Conservation (phyloP, 2,797 vertebrate genomes). For the Fistularia commersonii region DNA sequence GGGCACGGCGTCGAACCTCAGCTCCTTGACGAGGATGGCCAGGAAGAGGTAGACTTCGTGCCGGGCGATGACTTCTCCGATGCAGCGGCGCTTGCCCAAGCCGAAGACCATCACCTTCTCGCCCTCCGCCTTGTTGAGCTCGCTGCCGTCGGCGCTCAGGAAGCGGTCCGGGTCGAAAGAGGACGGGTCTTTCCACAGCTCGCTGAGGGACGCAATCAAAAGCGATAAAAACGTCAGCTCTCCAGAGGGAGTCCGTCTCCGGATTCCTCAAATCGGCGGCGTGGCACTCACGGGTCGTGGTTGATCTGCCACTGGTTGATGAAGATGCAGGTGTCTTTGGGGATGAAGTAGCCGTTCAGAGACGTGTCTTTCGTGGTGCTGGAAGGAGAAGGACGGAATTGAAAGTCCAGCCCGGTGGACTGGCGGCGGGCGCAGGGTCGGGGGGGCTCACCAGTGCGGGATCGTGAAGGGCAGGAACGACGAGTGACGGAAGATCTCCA, state of each 20-base stretch:
- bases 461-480: conserved; percentile 91
- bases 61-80: conserved; percentile 85
- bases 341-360: conserved; percentile 87
- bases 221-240: conserved; percentile 8
- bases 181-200: conserved; percentile 85
- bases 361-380: conserved; percentile 83
- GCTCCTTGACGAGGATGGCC: conserved; percentile 82
- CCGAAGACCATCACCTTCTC: conserved; percentile 86
- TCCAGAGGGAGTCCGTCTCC: too few relatives aligned
- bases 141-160: conserved; percentile 63
- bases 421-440: background rate
- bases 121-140: conserved; percentile 68
- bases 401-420: background rate
- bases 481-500: conserved; percentile 84
- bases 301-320: conserved; percentile 97
- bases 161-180: conserved; percentile 86
- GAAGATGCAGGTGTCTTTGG: conserved; percentile 88
- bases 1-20: conserved; percentile 71
- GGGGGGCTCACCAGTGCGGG: conserved; percentile 81
- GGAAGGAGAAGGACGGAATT: conserved; percentile 13
- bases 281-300: conserved; percentile 86
- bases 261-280: too few relatives aligned
- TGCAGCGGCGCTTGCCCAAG: conserved; percentile 85
- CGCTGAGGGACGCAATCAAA: conserved; percentile 55
- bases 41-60: conserved; percentile 90